Percentiles rank a stretch among this genome's conserved stretches.
phyloP scores from a whole-genome alignment of 2,888 invertebrate species.

The Ganaspis brasiliensis region DNA sequence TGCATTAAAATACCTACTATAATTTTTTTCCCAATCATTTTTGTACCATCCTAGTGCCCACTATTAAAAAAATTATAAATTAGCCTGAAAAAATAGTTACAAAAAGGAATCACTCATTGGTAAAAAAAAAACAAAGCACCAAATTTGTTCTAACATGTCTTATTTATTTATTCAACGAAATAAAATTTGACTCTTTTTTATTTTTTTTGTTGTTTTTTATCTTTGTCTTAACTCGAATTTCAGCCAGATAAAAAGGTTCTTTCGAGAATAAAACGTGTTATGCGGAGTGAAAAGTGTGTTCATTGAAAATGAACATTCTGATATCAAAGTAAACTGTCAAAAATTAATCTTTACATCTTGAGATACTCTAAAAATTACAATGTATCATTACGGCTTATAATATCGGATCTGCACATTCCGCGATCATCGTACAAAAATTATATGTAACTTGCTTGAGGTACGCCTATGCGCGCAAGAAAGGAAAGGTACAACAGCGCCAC shows the following conservation, averaged over 20 bases:
- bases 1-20: too few relatives aligned
- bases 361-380: conserved; percentile 35
- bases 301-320: conserved; percentile 18
- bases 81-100: too few relatives aligned
- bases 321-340: conserved; percentile 38
- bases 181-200: conserved; percentile 26
- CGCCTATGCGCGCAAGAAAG: conserved; percentile 44
- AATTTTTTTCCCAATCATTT: too few relatives aligned
- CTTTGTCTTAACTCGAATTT: conserved; percentile 16
- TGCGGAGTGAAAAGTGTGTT: conserved; percentile 37
- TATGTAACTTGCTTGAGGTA: conserved; percentile 44
- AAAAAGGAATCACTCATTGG: too few relatives aligned
- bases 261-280: conserved; percentile 32
- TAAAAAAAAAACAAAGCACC: background rate
- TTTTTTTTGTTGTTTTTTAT: conserved; percentile 12
- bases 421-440: conserved; percentile 43
- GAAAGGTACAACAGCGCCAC: conserved; percentile 66
- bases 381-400: conserved; percentile 40
- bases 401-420: conserved; percentile 44
- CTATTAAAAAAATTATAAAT: too few relatives aligned
- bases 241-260: conserved; percentile 35
- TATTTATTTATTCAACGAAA: conserved; percentile 44
- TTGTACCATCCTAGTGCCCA: too few relatives aligned
- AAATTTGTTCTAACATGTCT: conserved; percentile 41
- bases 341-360: conserved; percentile 40